Percentiles rank a stretch among this genome's conserved stretches.
Evolutionary conservation across 2,113 vertebrate species (phyloP).

Genomic region (Nanorana parkeri): DNA sequence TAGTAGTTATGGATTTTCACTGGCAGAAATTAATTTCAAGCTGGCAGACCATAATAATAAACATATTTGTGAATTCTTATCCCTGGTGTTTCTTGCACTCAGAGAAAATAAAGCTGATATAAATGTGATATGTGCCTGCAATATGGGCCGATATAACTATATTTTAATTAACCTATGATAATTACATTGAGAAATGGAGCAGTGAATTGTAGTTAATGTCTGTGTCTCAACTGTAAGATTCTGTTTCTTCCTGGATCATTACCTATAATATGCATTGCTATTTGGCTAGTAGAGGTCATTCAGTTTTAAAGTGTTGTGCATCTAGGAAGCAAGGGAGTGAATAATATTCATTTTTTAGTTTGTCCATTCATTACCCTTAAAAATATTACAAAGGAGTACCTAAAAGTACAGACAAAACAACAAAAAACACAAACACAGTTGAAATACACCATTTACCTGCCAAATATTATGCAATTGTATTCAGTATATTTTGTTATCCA

Average conservation of each 20-base stretch:
- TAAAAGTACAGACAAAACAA: no score
- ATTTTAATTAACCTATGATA: constrained; percentile 50
- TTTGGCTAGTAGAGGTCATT: neutral
- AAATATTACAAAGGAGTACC: no score
- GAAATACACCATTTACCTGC: no score
- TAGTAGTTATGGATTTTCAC: constrained; percentile 38
- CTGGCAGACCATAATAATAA: constrained; percentile 51
- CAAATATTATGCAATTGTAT: no score
- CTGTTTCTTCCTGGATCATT: constrained; percentile 26
- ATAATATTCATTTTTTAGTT: no score
- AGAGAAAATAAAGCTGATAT: constrained; percentile 52
- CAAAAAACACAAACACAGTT: no score
- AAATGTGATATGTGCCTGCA: constrained; percentile 33
- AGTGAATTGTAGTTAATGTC: constrained; percentile 47
- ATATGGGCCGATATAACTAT: constrained; percentile 27
- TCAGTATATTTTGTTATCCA: no score
- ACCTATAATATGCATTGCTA: constrained; percentile 14
- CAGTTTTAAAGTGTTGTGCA: no score
- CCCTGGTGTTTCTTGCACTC: constrained; percentile 7
- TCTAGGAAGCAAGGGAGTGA: no score
- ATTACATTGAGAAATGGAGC: constrained; percentile 48
- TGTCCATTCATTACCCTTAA: no score
- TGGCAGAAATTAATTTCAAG: constrained; percentile 44
- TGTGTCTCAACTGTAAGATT: constrained; percentile 9
- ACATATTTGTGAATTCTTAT: constrained; percentile 32